Conservation (phyloP, 2,797 vertebrate genomes). For the Zenarchopterus dispar region DNA sequence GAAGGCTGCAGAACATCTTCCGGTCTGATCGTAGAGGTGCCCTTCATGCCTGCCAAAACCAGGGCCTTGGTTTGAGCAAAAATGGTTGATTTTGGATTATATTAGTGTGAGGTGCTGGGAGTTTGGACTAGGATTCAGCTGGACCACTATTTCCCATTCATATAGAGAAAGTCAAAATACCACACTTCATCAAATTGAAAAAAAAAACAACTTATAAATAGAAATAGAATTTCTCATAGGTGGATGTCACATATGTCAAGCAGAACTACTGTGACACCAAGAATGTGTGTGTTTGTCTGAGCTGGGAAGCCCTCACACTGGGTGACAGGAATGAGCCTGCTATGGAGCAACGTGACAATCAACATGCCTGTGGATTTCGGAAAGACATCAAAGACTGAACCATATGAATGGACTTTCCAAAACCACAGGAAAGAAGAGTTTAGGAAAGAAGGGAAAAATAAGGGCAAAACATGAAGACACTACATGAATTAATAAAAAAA, state of each 20-base stretch:
- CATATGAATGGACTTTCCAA: slow-evolving; percentile 67
- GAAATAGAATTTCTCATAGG: not conserved
- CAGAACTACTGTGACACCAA: slow-evolving; percentile 1
- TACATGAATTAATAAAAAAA: not conserved
- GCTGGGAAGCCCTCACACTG: slow-evolving; percentile 20
- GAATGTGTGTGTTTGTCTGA: slow-evolving; percentile 21
- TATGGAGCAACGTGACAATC: slow-evolving; percentile 63
- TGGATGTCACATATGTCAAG: not conserved
- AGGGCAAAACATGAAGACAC: not conserved
- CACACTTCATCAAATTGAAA: not conserved
- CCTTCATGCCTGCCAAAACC: slow-evolving; percentile 71
- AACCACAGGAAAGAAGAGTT: slow-evolving; percentile 42
- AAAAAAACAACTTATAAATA: not conserved
- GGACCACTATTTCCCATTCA: not conserved
- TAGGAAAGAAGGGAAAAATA: slow-evolving; percentile 4
- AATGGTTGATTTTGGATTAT: not conserved
- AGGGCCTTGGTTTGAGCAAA: slow-evolving; percentile 14
- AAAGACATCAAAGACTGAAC: slow-evolving; percentile 65
- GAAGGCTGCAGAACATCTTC: slow-evolving; percentile 56
- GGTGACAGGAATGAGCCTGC: slow-evolving; percentile 40
- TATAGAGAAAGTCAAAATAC: not conserved
- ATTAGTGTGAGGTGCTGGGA: not conserved
- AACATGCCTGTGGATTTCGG: slow-evolving; percentile 52
- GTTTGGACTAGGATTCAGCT: not conserved
- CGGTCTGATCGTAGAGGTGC: slow-evolving; percentile 51